Percentiles rank a stretch among this genome's conserved stretches.
These are phyloP conservation scores for Paratrypauchen microcephalus DNA, from an alignment of 2,797 vertebrate genomes.

Conservation along the genomic window DNA sequence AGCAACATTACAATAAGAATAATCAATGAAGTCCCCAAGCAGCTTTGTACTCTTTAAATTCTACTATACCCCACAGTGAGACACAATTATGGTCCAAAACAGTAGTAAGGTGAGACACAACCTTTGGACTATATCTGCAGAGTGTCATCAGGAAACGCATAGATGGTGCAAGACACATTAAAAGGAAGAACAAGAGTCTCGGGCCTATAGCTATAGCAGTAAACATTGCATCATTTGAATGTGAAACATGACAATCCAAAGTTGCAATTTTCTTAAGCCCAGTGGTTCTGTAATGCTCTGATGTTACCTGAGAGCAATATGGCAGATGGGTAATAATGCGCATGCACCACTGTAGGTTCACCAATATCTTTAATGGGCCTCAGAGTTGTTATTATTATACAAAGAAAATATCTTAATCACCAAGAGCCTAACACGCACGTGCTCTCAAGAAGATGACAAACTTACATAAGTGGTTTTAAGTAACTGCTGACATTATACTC, in stretches of 20 bases:
- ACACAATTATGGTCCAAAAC: background rate
- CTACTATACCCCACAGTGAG: too few species aligned
- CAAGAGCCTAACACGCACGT: background rate
- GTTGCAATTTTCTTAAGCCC: background rate
- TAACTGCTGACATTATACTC: slow-evolving; percentile 58
- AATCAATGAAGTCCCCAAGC: too few species aligned
- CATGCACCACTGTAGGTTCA: background rate
- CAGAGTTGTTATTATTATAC: background rate
- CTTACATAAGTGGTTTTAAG: slow-evolving; percentile 9
- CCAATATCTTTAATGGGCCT: too few species aligned
- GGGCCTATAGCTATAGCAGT: too few species aligned
- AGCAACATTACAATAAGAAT: background rate
- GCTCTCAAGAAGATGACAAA: slow-evolving; percentile 10
- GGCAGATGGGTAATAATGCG: background rate
- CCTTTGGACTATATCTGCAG: too few species aligned
- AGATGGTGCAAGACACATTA: too few species aligned
- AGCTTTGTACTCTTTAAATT: too few species aligned
- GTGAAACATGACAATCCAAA: too few species aligned
- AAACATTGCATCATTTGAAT: too few species aligned
- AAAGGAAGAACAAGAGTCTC: too few species aligned
- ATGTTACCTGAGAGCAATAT: background rate
- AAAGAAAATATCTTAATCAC: background rate
- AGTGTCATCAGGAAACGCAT: too few species aligned
- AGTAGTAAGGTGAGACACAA: background rate
- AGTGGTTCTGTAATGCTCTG: background rate